Conservation (phyloP, 2,888 invertebrate species). For the Apodemia zela region DNA sequence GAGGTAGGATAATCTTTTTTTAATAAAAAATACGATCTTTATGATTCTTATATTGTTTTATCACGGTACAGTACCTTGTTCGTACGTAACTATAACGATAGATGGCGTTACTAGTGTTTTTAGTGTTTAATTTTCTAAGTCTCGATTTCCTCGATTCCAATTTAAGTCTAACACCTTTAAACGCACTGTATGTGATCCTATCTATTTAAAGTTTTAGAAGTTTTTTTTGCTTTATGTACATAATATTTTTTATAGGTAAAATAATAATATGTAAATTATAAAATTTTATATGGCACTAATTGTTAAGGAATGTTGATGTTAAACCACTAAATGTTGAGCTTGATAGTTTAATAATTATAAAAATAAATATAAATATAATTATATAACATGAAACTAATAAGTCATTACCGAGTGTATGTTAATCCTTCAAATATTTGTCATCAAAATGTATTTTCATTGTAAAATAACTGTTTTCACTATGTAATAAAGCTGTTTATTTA, state of each 20-base stretch:
- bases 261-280: conserved; percentile 19
- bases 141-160: no score
- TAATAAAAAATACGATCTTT: no score
- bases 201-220: not conserved
- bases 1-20: no score
- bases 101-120: not conserved
- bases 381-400: not conserved
- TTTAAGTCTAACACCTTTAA: not conserved
- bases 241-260: not conserved
- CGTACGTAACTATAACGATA: not conserved
- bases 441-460: conserved; percentile 7
- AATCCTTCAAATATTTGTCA: conserved; percentile 4
- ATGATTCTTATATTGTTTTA: no score
- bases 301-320: conserved; percentile 31
- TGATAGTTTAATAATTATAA: conserved; percentile 25
- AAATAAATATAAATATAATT: not conserved
- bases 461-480: conserved; percentile 11
- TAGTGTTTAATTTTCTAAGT: not conserved
- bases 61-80: no score
- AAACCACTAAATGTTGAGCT: conserved; percentile 39
- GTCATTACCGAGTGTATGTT: not conserved
- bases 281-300: conserved; percentile 34
- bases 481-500: conserved; percentile 12
- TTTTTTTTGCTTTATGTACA: conserved; percentile 7
- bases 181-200: conserved; percentile 1